Evolutionary conservation across 1,140 invertebrate species (phyloP).

Genomic region (Hylyphantes graminicola): DNA sequence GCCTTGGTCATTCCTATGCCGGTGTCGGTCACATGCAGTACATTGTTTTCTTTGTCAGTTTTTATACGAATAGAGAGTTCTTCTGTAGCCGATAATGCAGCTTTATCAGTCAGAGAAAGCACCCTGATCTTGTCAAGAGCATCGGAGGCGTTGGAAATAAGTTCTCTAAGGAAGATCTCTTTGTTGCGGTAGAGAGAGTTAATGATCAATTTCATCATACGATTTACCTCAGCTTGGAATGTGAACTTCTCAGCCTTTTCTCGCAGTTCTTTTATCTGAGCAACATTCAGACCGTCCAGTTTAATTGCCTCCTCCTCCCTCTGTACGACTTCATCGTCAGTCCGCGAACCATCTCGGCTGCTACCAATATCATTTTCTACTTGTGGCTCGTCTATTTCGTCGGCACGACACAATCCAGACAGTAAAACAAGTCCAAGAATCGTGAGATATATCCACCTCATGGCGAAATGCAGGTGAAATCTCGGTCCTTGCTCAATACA

Average conservation of each 20-base stretch:
- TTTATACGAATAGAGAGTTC: constrained; percentile 95
- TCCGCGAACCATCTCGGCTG: constrained; percentile 83
- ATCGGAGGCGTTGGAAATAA: constrained; percentile 91
- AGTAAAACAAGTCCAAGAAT: constrained; percentile 35
- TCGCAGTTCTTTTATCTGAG: constrained; percentile 90
- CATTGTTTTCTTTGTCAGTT: constrained; percentile 94
- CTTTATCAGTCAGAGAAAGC: constrained; percentile 87
- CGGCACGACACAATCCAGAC: constrained; percentile 70
- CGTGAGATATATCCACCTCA: constrained; percentile 22
- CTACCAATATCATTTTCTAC: constrained; percentile 82
- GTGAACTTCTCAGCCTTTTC: constrained; percentile 78
- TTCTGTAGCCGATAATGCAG: constrained; percentile 77
- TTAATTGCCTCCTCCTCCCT: constrained; percentile 97
- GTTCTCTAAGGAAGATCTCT: constrained; percentile 99
- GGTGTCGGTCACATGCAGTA: constrained; percentile 94
- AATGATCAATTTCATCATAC: constrained; percentile 98
- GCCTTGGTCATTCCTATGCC: constrained; percentile 98
- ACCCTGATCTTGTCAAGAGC: constrained; percentile 95
- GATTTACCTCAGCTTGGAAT: constrained; percentile 96
- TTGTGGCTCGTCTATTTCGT: constrained; percentile 44
- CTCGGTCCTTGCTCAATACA: background rate
- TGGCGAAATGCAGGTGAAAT: background rate
- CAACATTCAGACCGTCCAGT: constrained; percentile 93
- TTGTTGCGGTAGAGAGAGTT: constrained; percentile 99
- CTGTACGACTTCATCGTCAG: constrained; percentile 76